These are phyloP conservation scores for Papilio protenor DNA, from an alignment of 2,888 invertebrate species.

Conservation along the genomic window DNA sequence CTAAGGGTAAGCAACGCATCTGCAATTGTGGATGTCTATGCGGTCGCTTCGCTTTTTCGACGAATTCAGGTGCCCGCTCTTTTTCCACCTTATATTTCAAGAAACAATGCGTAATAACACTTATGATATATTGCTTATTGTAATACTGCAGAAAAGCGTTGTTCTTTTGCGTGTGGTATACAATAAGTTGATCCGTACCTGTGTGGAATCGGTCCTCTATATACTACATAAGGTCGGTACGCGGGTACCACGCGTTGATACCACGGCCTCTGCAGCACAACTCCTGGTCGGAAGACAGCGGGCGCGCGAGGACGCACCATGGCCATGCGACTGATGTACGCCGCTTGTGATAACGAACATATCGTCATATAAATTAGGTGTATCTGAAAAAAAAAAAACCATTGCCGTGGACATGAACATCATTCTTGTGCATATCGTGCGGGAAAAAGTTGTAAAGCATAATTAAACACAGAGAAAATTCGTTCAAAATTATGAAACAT, in stretches of 20 bases:
- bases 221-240: constrained; percentile 68
- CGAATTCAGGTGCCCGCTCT: too few relatives aligned
- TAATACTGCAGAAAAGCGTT: too few relatives aligned
- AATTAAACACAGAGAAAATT: neutral
- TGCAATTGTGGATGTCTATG: too few relatives aligned
- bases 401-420: constrained; percentile 32
- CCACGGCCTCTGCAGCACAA: constrained; percentile 67
- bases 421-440: constrained; percentile 36
- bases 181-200: constrained; percentile 54
- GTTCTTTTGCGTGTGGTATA: too few relatives aligned
- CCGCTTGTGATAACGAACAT: constrained; percentile 65
- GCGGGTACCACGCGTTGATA: constrained; percentile 63
- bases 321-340: constrained; percentile 70
- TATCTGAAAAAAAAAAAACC: constrained; percentile 47
- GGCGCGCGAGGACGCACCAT: constrained; percentile 61
- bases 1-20: too few relatives aligned
- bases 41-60: too few relatives aligned
- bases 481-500: neutral
- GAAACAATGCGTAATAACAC: too few relatives aligned
- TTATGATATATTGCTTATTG: constrained; percentile 52
- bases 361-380: constrained; percentile 60
- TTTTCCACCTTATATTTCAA: too few relatives aligned
- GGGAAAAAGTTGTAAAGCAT: constrained; percentile 10
- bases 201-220: constrained; percentile 63
- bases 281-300: constrained; percentile 70